These are phyloP conservation scores for Loripinus fragilis DNA, from an alignment of 2,888 invertebrate genomes.

Conservation along the genomic window DNA sequence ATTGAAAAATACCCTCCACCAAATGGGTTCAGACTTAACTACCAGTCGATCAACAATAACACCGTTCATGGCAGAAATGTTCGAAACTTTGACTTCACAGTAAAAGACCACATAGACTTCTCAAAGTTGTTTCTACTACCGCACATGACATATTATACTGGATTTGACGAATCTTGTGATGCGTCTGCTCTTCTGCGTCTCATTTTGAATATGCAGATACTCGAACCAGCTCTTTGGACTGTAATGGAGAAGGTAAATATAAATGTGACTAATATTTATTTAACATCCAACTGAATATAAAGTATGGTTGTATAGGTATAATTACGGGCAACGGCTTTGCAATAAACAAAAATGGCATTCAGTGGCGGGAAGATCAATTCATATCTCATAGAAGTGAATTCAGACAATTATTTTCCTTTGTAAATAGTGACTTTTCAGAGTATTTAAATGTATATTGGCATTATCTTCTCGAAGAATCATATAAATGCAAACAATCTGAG, in stretches of 20 bases:
- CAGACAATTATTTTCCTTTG: too few species aligned
- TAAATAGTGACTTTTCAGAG: too few species aligned
- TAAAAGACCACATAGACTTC: slow-evolving; percentile 38
- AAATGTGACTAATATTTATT: not conserved
- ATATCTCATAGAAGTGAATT: too few species aligned
- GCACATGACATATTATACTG: slow-evolving; percentile 43
- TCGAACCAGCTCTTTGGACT: slow-evolving; percentile 3
- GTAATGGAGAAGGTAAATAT: slow-evolving; percentile 28
- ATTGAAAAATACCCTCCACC: slow-evolving; percentile 26
- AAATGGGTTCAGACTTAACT: slow-evolving; percentile 36
- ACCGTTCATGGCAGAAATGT: not conserved
- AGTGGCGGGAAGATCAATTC: too few species aligned
- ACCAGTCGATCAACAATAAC: slow-evolving; percentile 53
- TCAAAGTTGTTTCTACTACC: slow-evolving; percentile 47
- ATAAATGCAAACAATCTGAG: too few species aligned
- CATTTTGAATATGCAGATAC: slow-evolving; percentile 30
- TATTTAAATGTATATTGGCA: too few species aligned
- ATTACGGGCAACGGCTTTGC: not conserved
- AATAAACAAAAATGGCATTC: not conserved
- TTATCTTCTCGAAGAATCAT: too few species aligned
- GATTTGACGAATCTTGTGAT: slow-evolving; percentile 47
- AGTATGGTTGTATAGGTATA: not conserved
- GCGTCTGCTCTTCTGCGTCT: slow-evolving; percentile 41
- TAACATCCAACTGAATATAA: not conserved
- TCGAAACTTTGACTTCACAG: slow-evolving; percentile 32